Evolutionary conservation across 2,888 invertebrate species (phyloP), one percentile per base, ranked within the genome.

Genomic region (Xiphydria camelus): DNA sequence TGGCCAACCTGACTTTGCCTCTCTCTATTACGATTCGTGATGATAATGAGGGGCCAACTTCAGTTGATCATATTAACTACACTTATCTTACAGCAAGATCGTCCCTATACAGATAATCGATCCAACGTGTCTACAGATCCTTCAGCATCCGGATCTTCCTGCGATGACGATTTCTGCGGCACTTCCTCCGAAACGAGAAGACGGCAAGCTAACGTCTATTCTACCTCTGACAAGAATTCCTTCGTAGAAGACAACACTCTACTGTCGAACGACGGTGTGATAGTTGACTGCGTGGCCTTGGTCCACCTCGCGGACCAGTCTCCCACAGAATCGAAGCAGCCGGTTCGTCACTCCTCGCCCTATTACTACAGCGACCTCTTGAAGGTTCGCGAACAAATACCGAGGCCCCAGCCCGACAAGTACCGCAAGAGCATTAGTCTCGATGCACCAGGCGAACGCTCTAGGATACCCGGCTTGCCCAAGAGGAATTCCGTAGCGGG

Each of bases 311-410:
- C 66, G 0, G 82, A 58, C 76, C 81, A 48, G 42, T 79, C 79
- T 6, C 79, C 79, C 6, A 77, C 68, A 74, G 83, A 82, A 76
- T 78, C 54, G 74, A 80, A 7, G 78, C 82, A 50, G 71, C 82
- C 54, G 2, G 59, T 72, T 6, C 81, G 88, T 22, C 88, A 89
- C 68, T 89, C 89, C 7, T 90, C 89, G 44, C 89, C 90, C 1
- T 90, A 90, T 68, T 90, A 90, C 63, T 90, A 90, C 82, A 88
- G 88, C 1, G 90, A 90, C 68, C 76, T 90, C 40, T 85, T 88
- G 49, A 82, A 83, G 61, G 73, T 74, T 41, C 68, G 70, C 29
- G 77, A 78, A 15, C 78, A 75, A 44, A 66, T 29, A 14, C 15
- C 29, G 6, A 29, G 37, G 33, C 55, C 49, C 41, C 53, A 49